A percentile compares a stretch with the other conserved stretches of the same genome.
phyloP scores from a whole-genome alignment of 1,140 invertebrate genomes.

The Drosophila leontia region DNA sequence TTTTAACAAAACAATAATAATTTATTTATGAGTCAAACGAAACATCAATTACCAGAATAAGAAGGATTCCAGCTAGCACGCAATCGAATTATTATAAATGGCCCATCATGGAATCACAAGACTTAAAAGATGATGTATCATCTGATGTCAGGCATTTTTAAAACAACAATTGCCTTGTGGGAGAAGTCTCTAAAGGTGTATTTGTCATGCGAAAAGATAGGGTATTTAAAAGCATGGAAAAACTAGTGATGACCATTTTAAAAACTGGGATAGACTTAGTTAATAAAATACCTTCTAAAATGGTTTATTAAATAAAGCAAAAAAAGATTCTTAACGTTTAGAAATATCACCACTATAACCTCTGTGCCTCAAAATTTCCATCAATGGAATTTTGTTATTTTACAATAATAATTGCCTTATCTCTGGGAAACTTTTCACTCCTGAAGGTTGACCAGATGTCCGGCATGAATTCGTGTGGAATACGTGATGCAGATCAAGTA shows the following conservation, averaged over 20 bases:
- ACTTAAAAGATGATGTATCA: constrained; percentile 68
- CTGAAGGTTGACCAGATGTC: constrained; percentile 8
- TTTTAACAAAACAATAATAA: constrained; percentile 27
- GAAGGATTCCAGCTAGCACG: constrained; percentile 46
- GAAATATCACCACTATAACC: not conserved
- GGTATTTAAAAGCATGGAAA: not conserved
- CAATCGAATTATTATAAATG: constrained; percentile 80
- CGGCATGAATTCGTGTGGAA: not conserved
- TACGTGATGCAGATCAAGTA: constrained; percentile 38
- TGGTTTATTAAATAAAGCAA: not conserved
- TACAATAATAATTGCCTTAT: constrained; percentile 1
- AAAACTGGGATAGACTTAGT: no score
- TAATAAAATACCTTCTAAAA: not conserved
- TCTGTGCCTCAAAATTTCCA: not conserved
- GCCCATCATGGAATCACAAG: constrained; percentile 77
- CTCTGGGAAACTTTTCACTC: constrained; percentile 7
- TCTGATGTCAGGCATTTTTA: constrained; percentile 7
- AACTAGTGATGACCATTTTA: no score
- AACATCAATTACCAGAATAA: constrained; percentile 61
- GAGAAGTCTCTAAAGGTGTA: not conserved
- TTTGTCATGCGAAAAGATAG: not conserved
- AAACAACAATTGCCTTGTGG: not conserved
- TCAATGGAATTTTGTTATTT: not conserved
- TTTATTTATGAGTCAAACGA: constrained; percentile 42
- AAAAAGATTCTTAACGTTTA: not conserved